Conservation (phyloP, 1,140 invertebrate species). For the Watersipora subatra region DNA sequence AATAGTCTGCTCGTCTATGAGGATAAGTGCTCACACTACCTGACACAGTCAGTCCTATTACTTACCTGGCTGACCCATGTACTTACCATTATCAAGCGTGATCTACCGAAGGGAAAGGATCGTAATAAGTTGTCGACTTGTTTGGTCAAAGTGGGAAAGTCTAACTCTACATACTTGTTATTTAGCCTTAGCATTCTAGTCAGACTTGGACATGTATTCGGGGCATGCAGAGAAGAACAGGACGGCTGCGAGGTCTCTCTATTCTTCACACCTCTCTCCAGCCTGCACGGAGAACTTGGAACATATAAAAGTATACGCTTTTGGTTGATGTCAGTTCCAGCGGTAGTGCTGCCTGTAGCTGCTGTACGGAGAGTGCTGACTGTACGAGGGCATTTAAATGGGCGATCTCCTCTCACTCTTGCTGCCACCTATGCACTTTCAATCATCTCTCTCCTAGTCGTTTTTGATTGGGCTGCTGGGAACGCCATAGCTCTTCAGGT, state of each 20-base stretch:
- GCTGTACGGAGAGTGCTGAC: constrained; percentile 50
- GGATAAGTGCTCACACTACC: constrained; percentile 43
- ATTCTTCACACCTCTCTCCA: constrained; percentile 24
- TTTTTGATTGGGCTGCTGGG: constrained; percentile 30
- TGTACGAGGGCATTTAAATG: constrained; percentile 63
- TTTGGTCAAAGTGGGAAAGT: neutral
- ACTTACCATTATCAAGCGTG: neutral
- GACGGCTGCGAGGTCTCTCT: constrained; percentile 45
- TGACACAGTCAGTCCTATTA: constrained; percentile 25
- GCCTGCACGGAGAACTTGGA: constrained; percentile 13
- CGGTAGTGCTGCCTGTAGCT: constrained; percentile 40
- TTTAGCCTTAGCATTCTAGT: constrained; percentile 18
- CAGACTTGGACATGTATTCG: constrained; percentile 51
- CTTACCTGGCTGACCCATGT: neutral
- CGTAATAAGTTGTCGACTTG: neutral
- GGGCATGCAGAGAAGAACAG: constrained; percentile 75
- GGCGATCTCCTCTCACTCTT: constrained; percentile 44
- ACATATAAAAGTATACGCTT: neutral
- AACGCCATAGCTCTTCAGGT: constrained; percentile 20
- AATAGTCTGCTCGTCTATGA: constrained; percentile 88
- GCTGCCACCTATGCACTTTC: constrained; percentile 18
- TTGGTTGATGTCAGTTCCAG: neutral
- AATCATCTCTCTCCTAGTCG: constrained; percentile 8
- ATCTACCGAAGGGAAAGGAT: neutral
- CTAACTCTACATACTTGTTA: constrained; percentile 7